Percentiles rank a stretch among this genome's conserved stretches.
These are phyloP conservation scores for Struthio camelus DNA, from an alignment of 2,113 vertebrate species.

Conservation along the genomic window DNA sequence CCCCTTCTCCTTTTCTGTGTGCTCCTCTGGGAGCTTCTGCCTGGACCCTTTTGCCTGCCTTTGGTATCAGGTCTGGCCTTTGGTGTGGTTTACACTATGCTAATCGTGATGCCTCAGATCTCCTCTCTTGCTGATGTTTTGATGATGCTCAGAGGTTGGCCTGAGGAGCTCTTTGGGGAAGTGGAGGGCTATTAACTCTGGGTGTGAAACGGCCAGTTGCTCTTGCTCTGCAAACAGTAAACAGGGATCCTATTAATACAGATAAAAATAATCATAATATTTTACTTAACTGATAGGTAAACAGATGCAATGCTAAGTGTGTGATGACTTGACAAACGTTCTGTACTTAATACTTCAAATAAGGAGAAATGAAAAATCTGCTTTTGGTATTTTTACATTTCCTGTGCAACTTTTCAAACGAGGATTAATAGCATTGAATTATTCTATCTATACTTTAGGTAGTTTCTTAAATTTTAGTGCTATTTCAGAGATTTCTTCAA, in stretches of 20 bases:
- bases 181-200: too few relatives aligned
- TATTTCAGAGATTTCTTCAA: background rate
- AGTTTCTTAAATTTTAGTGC: background rate
- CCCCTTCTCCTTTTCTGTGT: background rate
- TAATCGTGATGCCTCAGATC: accelerated
- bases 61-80: background rate
- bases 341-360: background rate
- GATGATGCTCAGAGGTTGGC: background rate
- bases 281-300: background rate
- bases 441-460: background rate
- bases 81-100: background rate
- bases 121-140: background rate
- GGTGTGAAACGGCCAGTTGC: background rate
- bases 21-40: background rate
- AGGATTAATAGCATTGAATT: background rate
- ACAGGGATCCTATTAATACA: background rate
- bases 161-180: background rate
- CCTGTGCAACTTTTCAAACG: background rate
- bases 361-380: background rate
- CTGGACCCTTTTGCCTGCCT: background rate
- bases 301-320: background rate
- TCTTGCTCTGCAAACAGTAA: background rate
- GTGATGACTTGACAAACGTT: background rate
- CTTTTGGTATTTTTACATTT: background rate
- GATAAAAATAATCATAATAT: background rate